phyloP scores from a whole-genome alignment of 2,797 vertebrate species.

The Galago senegalensis region DNA sequence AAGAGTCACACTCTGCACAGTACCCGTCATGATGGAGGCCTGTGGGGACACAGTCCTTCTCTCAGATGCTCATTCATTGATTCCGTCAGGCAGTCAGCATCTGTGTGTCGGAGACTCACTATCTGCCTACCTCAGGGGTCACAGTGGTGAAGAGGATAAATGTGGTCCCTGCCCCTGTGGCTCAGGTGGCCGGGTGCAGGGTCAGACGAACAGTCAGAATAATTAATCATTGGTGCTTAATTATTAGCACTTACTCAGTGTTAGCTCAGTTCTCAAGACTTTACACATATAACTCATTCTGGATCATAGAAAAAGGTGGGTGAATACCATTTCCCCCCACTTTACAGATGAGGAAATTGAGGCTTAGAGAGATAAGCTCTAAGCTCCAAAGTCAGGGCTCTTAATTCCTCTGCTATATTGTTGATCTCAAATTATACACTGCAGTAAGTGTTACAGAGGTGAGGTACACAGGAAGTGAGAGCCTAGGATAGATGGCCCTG shows the following conservation, averaged over 20 bases:
- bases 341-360: not conserved
- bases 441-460: not conserved
- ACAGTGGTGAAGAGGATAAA: not conserved
- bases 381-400: not conserved
- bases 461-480: not conserved
- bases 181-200: not conserved
- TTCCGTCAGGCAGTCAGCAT: not conserved
- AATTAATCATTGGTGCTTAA: not conserved
- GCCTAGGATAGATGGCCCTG: not conserved
- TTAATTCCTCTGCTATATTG: not conserved
- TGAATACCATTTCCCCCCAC: not conserved
- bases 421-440: not conserved
- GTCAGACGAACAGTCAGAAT: not conserved
- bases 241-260: not conserved
- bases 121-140: not conserved
- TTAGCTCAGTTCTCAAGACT: not conserved
- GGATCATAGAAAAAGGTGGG: not conserved
- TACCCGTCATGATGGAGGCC: constrained; percentile 98
- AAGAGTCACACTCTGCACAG: constrained; percentile 94
- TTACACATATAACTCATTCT: not conserved
- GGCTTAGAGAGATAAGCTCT: not conserved
- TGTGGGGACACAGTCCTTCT: constrained; percentile 79
- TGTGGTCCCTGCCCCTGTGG: not conserved
- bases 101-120: not conserved
- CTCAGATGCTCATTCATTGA: not conserved